Evolutionary conservation across 2,888 invertebrate genomes (phyloP).

Genomic region (Aphidius colemani): DNA sequence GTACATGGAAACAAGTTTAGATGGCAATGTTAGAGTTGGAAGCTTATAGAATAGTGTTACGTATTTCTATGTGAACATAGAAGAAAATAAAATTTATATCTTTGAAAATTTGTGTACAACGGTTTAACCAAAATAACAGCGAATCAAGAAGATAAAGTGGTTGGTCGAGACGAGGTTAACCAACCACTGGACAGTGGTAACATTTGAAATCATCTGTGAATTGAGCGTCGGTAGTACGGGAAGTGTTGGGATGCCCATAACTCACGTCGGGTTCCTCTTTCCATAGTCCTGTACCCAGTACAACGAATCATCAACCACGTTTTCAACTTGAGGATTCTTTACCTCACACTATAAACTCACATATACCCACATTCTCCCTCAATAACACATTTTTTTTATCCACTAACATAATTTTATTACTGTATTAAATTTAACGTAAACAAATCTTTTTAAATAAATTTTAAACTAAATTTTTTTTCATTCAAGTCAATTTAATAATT

Average conservation of each 20-base stretch:
- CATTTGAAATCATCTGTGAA: slow-evolving; percentile 66
- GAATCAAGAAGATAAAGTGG: slow-evolving; percentile 60
- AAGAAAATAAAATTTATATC: slow-evolving; percentile 17
- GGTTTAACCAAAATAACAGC: too few relatives aligned
- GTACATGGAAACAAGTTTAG: neutral
- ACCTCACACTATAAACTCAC: slow-evolving; percentile 23
- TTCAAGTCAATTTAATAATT: too few relatives aligned
- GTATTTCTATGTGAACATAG: slow-evolving; percentile 1
- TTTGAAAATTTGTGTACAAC: neutral
- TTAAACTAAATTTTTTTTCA: too few relatives aligned
- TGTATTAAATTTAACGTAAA: too few relatives aligned
- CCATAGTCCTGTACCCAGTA: slow-evolving; percentile 48
- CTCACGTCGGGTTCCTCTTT: slow-evolving; percentile 54
- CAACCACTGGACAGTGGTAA: slow-evolving; percentile 62
- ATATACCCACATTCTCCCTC: slow-evolving; percentile 36
- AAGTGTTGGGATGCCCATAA: slow-evolving; percentile 61
- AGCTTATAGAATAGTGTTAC: slow-evolving; percentile 53
- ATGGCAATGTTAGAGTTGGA: slow-evolving; percentile 38
- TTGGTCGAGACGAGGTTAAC: slow-evolving; percentile 56
- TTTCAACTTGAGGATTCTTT: slow-evolving; percentile 27
- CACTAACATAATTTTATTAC: too few relatives aligned
- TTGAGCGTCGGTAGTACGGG: slow-evolving; percentile 62
- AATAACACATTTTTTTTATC: slow-evolving; percentile 23
- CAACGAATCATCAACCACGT: slow-evolving; percentile 15
- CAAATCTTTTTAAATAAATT: too few relatives aligned